A percentile compares a stretch with the other conserved stretches of the same genome.
phyloP scores from a whole-genome alignment of 2,113 vertebrate species.

The Electrona antarctica region DNA sequence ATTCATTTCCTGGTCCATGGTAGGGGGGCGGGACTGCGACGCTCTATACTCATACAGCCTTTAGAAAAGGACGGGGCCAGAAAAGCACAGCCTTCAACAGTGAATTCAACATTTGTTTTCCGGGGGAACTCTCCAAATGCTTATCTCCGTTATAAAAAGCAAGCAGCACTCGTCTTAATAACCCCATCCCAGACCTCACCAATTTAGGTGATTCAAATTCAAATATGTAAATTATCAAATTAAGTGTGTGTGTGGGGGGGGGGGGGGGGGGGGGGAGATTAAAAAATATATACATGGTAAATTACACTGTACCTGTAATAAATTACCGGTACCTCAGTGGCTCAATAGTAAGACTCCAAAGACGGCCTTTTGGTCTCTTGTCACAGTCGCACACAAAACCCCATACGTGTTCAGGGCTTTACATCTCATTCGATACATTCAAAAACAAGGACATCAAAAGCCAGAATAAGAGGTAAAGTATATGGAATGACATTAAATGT shows the following conservation, averaged over 20 bases:
- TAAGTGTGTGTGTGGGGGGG: too few relatives aligned
- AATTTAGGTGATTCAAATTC: too few relatives aligned
- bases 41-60: too few relatives aligned
- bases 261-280: neutral
- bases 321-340: slow-evolving; percentile 41
- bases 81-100: too few relatives aligned
- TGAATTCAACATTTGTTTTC: too few relatives aligned
- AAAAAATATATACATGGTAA: slow-evolving; percentile 20
- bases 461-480: slow-evolving; percentile 41
- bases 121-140: neutral
- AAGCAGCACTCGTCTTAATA: neutral
- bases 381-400: slow-evolving; percentile 23
- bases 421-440: slow-evolving; percentile 5
- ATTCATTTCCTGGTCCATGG: too few relatives aligned
- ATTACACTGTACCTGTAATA: slow-evolving; percentile 37
- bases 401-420: neutral
- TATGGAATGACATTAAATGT: slow-evolving; percentile 60
- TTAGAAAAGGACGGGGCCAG: too few relatives aligned
- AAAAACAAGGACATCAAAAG: slow-evolving; percentile 29
- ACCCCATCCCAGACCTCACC: too few relatives aligned
- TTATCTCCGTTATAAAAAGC: slow-evolving; percentile 2
- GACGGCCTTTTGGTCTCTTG: slow-evolving; percentile 44
- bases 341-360: slow-evolving; percentile 49
- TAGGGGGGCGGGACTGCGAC: too few relatives aligned
- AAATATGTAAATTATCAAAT: too few relatives aligned